Conservation (phyloP, 92 coral and sea anemone genomes). For the Siderastrea radians region DNA sequence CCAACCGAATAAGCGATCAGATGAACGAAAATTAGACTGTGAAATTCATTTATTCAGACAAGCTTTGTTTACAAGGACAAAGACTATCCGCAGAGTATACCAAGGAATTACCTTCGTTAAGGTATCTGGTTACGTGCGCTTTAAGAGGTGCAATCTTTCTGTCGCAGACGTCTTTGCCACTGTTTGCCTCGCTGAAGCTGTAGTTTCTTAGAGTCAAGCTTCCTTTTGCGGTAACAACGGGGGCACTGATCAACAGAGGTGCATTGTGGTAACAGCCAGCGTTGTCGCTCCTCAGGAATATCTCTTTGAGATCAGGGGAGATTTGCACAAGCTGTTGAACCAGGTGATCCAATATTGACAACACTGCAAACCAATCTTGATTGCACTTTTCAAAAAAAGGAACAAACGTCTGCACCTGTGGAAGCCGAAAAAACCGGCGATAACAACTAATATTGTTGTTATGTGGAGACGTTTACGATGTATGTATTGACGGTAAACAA, state of each 20-base stretch:
- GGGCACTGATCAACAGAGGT: conserved; percentile 25
- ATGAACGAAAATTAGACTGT: neutral
- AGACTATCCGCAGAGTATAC: too few species aligned
- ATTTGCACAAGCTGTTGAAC: conserved; percentile 28
- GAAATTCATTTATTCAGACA: neutral
- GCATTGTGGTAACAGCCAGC: conserved; percentile 77
- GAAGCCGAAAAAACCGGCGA: neutral
- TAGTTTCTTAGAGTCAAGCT: conserved; percentile 34
- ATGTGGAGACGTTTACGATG: too few species aligned
- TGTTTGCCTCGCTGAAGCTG: conserved; percentile 61
- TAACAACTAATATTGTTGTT: too few species aligned
- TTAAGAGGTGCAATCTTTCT: conserved; percentile 67
- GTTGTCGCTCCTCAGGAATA: conserved; percentile 64
- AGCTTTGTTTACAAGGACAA: too few species aligned
- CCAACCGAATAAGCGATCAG: too few species aligned
- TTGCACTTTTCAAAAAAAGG: conserved; percentile 51
- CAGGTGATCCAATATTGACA: conserved; percentile 51
- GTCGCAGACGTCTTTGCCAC: conserved; percentile 69
- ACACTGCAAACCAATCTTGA: conserved; percentile 71
- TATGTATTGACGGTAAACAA: too few species aligned
- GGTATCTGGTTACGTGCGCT: conserved; percentile 42
- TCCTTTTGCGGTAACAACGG: conserved; percentile 18
- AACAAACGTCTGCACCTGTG: conserved; percentile 52
- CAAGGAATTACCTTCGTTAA: conserved; percentile 40
- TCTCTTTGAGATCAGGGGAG: conserved; percentile 47